Base-by-base conservation (phyloP, 2,888 invertebrate species). In the Congeria kusceri region DNA sequence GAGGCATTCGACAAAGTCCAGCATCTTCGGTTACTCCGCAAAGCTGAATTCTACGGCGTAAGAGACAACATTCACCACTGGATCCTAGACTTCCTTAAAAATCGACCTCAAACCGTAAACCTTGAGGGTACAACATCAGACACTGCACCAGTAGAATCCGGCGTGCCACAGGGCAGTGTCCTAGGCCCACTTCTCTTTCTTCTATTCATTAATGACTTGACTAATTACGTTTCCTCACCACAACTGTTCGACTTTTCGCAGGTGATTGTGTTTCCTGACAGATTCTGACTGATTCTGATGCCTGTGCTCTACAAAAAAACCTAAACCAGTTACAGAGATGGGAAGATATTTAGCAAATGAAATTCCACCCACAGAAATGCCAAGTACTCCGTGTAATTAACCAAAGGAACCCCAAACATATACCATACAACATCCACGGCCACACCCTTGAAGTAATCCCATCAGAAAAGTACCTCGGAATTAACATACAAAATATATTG, bases 1-100 rank as follows among this genome's bases (percentile, higher is more conserved):
- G 64, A 71, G 28, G 71, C 71, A 20, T 63, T 64, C 44, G 63
- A 64, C 28, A 71, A 64, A 25, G 71, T 71, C 1, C 57, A 56
- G 1, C 56, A 56, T 23, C 39, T 23, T n/a, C n/a, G 64, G 18
- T 44, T 63, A 11, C 58, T 71, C 9, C 13, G 9, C 25, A 71
- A 71, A 44, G 39, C 46, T 71, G 4, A 18, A 71, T n/a, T 65
- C 64, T 71, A 71, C 32, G 63, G 71, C 27, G 23, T 65, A 23
- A 53, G 72, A 58, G 27, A 56, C 23, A 44, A 44, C 57, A n/a
- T 53, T 39, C 53, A 23, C 18, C 29, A 25, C 2, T 64, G 64
- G 64, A 64, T 71, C 13, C 15, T 27, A 11, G n/a, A 20, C 25
- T 71, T 71, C 57, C 44, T 71, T 0, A 32, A 20, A 23, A 39